These are phyloP conservation scores for Shinisaurus crocodilurus DNA, from an alignment of 2,113 vertebrate genomes.

Conservation along the genomic window DNA sequence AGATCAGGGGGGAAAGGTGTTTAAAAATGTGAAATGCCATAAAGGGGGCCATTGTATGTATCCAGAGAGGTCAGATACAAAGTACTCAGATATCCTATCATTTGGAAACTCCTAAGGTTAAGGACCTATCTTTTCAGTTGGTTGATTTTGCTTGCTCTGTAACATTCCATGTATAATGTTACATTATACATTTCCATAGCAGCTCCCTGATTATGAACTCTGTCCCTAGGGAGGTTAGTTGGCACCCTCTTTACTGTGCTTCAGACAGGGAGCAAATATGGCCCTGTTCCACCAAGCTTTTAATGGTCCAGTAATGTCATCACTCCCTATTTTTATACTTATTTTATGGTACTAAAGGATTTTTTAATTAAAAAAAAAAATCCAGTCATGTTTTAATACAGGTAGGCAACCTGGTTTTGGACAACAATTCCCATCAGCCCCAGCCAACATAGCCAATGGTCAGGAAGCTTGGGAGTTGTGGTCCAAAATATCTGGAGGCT, in stretches of 20 bases:
- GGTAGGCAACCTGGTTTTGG: too few relatives aligned
- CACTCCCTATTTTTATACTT: neutral
- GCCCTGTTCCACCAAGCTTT: neutral
- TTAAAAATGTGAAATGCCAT: conserved; percentile 2
- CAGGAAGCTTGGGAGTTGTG: too few relatives aligned
- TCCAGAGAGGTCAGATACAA: neutral
- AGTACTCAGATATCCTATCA: neutral
- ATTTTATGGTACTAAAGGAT: too few relatives aligned
- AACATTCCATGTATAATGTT: neutral
- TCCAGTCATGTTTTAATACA: too few relatives aligned
- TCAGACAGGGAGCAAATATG: neutral
- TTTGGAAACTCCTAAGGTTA: too few relatives aligned
- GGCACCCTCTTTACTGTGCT: neutral
- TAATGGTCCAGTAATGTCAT: neutral
- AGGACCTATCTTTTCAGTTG: neutral
- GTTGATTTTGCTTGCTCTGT: neutral
- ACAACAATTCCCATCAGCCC: too few relatives aligned
- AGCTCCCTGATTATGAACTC: neutral
- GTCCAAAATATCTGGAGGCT: too few relatives aligned
- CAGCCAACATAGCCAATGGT: too few relatives aligned
- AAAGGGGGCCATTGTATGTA: neutral
- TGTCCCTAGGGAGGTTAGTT: neutral
- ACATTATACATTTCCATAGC: neutral
- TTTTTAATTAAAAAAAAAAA: too few relatives aligned
- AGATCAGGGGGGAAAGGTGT: neutral